These are phyloP conservation scores for Hedya salicella DNA, from an alignment of 2,888 invertebrate genomes.

Conservation along the genomic window DNA sequence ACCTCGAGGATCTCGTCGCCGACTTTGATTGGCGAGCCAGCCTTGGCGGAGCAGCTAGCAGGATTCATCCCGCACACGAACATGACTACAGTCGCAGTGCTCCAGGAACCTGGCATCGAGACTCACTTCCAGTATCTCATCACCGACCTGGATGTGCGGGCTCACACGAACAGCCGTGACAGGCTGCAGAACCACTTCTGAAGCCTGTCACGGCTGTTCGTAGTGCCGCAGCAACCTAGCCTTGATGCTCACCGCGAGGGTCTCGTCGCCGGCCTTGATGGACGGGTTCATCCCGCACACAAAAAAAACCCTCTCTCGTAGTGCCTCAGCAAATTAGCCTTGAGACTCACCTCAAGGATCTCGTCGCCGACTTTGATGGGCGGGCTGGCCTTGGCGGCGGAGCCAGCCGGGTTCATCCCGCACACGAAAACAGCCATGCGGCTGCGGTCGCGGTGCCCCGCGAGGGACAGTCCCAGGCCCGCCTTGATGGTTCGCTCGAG, in stretches of 20 bases:
- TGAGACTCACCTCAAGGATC: slow-evolving; percentile 95
- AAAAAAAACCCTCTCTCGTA: no score
- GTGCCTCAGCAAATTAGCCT: no score
- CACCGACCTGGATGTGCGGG: slow-evolving; percentile 93
- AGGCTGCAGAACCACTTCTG: no score
- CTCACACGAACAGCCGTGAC: no score
- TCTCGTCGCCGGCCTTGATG: no score
- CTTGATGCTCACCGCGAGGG: no score
- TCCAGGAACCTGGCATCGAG: slow-evolving; percentile 96
- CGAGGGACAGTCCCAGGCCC: slow-evolving; percentile 95
- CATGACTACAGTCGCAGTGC: slow-evolving; percentile 98
- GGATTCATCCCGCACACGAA: slow-evolving; percentile 98
- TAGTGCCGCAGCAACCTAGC: no score
- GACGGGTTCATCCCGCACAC: no score
- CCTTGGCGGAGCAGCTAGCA: slow-evolving; percentile 90
- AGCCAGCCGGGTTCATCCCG: slow-evolving; percentile 95
- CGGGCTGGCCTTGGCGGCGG: slow-evolving; percentile 89
- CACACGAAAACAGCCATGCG: slow-evolving; percentile 99
- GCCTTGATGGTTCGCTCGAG: slow-evolving; percentile 90
- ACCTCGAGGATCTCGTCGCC: slow-evolving; percentile 86
- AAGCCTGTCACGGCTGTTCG: no score
- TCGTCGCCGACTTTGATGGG: slow-evolving; percentile 96
- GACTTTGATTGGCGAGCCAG: slow-evolving; percentile 90
- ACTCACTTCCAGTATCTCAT: slow-evolving; percentile 86
- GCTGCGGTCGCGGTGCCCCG: slow-evolving; percentile 96